phyloP scores from a whole-genome alignment of 2,888 invertebrate genomes.

The Xanthia icteritia region DNA sequence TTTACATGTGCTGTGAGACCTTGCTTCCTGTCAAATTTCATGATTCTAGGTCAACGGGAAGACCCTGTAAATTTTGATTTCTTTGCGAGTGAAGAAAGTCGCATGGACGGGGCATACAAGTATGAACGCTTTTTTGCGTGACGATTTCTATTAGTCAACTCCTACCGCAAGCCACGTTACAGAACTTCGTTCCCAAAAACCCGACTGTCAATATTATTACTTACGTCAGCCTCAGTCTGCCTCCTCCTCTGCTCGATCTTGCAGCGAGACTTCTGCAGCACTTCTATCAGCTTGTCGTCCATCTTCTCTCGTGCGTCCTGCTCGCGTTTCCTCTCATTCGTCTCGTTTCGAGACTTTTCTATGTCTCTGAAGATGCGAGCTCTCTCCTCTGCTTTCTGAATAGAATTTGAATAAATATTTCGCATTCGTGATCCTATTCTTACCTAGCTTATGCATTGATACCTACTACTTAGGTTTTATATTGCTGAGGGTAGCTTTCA shows the following conservation, averaged over 20 bases:
- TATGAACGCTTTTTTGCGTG: no score
- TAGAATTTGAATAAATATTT: not conserved
- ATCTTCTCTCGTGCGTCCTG: slow-evolving; percentile 73
- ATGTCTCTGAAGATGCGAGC: slow-evolving; percentile 80
- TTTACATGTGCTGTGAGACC: no score
- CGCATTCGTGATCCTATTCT: not conserved
- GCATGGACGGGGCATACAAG: no score
- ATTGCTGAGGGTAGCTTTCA: not conserved
- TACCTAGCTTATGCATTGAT: not conserved
- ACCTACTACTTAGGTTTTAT: not conserved
- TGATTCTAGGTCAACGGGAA: no score
- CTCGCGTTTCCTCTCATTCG: slow-evolving; percentile 69
- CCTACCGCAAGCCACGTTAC: no score
- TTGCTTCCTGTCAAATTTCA: no score
- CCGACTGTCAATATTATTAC: slow-evolving; percentile 15
- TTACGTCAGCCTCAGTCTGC: slow-evolving; percentile 79
- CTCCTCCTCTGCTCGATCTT: slow-evolving; percentile 72
- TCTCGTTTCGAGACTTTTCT: slow-evolving; percentile 73
- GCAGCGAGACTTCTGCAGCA: slow-evolving; percentile 75
- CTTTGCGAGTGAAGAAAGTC: no score
- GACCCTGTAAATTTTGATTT: no score
- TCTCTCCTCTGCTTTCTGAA: slow-evolving; percentile 78
- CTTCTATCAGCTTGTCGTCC: slow-evolving; percentile 80
- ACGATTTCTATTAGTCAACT: no score
- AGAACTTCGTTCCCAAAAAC: no score